These are phyloP conservation scores for Cantharis lateralis DNA, from an alignment of 2,888 invertebrate genomes.

Conservation along the genomic window DNA sequence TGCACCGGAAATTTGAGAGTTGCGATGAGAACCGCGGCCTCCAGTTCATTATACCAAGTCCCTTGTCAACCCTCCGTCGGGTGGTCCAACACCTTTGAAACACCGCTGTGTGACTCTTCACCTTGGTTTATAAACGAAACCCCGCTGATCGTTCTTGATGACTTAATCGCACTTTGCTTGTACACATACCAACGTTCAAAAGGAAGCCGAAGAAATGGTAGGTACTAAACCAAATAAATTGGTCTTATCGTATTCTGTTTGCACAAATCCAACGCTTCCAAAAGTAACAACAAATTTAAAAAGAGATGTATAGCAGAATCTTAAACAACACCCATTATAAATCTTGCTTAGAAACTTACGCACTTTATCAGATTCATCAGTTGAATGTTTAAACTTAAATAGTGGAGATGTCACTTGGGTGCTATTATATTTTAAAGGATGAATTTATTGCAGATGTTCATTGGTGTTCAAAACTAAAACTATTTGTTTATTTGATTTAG, in stretches of 20 bases:
- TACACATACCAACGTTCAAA: constrained; percentile 18
- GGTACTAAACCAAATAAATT: constrained; percentile 7
- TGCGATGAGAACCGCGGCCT: constrained; percentile 39
- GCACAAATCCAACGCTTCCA: background rate
- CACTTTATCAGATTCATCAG: background rate
- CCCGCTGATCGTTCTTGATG: constrained; percentile 45
- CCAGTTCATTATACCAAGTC: constrained; percentile 51
- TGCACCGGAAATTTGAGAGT: constrained; percentile 41
- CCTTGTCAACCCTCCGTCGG: constrained; percentile 49
- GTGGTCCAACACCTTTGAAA: constrained; percentile 43
- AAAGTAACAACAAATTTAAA: background rate
- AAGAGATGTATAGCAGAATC: background rate
- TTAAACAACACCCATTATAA: background rate
- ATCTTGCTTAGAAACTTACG: background rate
- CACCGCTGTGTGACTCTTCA: constrained; percentile 46
- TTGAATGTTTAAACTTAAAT: background rate
- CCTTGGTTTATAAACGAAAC: constrained; percentile 48
- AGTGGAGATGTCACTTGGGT: background rate
- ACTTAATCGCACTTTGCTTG: constrained; percentile 50
- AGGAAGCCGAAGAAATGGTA: constrained; percentile 8
- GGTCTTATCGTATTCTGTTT: constrained; percentile 3
- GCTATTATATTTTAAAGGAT: background rate
- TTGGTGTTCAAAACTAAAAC: background rate
- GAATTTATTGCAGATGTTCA: background rate
- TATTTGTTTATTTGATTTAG: background rate